Base-by-base conservation (phyloP, 2,888 invertebrate species). In the Marronus borbonicus region DNA sequence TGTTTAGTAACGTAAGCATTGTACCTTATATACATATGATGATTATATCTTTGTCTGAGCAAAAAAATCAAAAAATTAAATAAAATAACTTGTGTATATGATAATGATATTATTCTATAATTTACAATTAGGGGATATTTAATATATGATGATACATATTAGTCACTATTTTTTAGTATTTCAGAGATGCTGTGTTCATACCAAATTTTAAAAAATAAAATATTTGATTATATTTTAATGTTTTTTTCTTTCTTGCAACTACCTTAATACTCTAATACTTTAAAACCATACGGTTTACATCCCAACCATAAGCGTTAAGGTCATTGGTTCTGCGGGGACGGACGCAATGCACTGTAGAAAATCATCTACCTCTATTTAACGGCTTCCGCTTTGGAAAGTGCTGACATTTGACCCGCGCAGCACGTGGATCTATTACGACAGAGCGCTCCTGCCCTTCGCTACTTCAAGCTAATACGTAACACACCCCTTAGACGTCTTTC, bases 341-440 rank as follows among this genome's bases (percentile, higher is more conserved):
- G 3, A 14, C 17, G 20, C 7, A 55, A n/a, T 36, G 36, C 14
- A 20, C 2, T 66, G 39, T 60, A 3, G 12, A 55, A 70, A 70
- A 74, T 8, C 17, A 39, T 36, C 55, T 55, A 62, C 60, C 72
- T 60, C 84, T 83, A 84, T 83, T 24, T 81, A 83, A 81, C 79
- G 80, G 84, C 86, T 87, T 87, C 87, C 87, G 86, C 82, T 84
- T 83, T 81, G 80, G 82, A 85, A 85, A 84, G 83, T 82, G 83
- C 81, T 83, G 86, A 87, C 86, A 87, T 87, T 85, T 86, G 86
- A 87, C 85, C 87, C 85, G 76, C 80, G 74, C 79, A 85, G 87
- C 87, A 87, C 87, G 87, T 87, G 87, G 87, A 86, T 83, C 80
- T 80, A 80, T 44, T 64, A 66, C 39, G 36, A 52, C 64, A 65